Base-by-base conservation (phyloP, 1,140 invertebrate genomes). In the Tetragonula clypearis region DNA sequence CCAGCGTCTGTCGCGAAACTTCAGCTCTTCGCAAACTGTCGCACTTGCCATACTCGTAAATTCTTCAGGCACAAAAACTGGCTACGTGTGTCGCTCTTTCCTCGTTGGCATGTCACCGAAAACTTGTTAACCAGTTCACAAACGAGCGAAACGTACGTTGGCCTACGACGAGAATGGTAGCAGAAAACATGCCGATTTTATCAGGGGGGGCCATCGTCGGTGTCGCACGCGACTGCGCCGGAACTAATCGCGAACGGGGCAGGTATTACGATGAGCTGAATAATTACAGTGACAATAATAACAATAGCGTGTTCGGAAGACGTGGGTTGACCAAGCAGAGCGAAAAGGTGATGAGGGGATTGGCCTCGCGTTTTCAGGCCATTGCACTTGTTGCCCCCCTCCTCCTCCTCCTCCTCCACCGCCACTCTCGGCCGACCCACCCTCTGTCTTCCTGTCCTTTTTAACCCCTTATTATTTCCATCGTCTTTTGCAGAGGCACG, bases 261-360 rank as follows among this genome's bases (percentile, higher is more conserved):
- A 89, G 87, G 74, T 90, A 92, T 91, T 91, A 90, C 88, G 91
- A 93, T 90, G 91, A 91, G 88, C 90, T 92, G 90, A 92, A 93
- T 93, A 93, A 93, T 94, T 93, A 91, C 93, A 92, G 88, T 92
- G 91, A 93, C 92, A 92, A 93, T 92, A 93, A 92, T 92, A 92
- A 93, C 91, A 93, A 93, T 93, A 84, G 92, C 93, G 90, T 93
- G 92, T 85, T 62, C 26, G 23, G 53, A 69, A 69, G 23, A 35
- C 30, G 8, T 26, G 53, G 15, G n/a, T 49, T 15, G 30, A n/a
- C 21, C 41, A 17, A 19, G 19, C n/a, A 41, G 72, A 65, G 53
- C 15, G 15, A 26, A 66, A 55, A 79, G 82, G 74, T 65, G 73
- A 56, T 62, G 85, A 82, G 77, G 66, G 56, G 78, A 55, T 79